Percentiles rank a stretch among this genome's conserved stretches.
Conservation (phyloP, 2,888 invertebrate species). For the Homarus gammarus region DNA sequence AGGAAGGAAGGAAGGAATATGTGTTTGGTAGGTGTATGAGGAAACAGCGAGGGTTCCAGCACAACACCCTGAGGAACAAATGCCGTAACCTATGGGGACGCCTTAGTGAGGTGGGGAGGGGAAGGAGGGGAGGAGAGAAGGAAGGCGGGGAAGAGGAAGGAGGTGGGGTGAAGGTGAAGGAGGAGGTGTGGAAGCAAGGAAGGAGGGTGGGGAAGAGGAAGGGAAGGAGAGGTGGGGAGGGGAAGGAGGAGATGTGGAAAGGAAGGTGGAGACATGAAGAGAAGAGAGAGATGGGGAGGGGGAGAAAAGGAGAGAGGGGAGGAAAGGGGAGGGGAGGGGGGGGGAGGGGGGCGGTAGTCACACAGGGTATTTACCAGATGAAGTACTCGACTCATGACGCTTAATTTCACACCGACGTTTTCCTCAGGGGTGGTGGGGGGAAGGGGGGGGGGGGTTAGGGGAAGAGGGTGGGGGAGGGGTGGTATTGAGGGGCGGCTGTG, state of each 20-base stretch:
- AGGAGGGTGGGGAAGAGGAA: not conserved
- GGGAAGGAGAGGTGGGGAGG: not conserved
- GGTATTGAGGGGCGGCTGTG: too few species aligned
- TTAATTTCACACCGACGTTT: slow-evolving; percentile 17
- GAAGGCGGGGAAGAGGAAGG: not conserved
- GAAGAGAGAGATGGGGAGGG: not conserved
- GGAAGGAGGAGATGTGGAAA: not conserved
- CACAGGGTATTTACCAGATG: not conserved
- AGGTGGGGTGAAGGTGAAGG: not conserved
- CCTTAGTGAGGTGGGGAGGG: too few species aligned
- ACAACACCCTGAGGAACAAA: too few species aligned
- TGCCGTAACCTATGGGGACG: too few species aligned
- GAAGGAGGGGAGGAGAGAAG: not conserved
- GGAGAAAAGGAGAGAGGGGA: slow-evolving; percentile 29
- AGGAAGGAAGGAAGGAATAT: too few species aligned
- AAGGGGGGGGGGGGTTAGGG: not conserved
- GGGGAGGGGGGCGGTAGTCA: not conserved
- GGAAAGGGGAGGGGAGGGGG: slow-evolving; percentile 33
- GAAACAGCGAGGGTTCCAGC: too few species aligned
- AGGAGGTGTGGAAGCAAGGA: not conserved
- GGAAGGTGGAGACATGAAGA: not conserved
- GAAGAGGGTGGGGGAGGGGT: not conserved
- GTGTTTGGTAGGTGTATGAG: too few species aligned
- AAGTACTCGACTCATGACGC: slow-evolving; percentile 3
- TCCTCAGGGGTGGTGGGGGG: slow-evolving; percentile 2